These are phyloP conservation scores for Forbesichthys agassizii DNA, from an alignment of 2,113 vertebrate genomes.

Conservation along the genomic window DNA sequence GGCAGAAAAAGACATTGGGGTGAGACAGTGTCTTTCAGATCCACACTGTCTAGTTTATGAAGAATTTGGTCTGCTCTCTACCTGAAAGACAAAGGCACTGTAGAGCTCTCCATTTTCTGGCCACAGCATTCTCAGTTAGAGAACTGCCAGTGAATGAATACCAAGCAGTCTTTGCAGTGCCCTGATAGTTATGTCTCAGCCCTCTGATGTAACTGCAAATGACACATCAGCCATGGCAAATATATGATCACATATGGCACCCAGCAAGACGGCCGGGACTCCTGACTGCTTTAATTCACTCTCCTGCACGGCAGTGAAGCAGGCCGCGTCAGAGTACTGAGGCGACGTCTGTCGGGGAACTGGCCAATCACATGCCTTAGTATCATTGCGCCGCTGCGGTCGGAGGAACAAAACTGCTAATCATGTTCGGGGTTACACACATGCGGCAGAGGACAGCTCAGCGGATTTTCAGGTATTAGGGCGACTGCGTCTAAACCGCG, in stretches of 20 bases:
- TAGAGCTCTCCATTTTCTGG: constrained; percentile 68
- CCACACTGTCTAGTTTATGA: constrained; percentile 65
- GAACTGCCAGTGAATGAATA: constrained; percentile 22
- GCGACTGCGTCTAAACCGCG: constrained; percentile 46
- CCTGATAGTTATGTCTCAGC: constrained; percentile 62
- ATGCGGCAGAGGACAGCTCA: constrained; percentile 60
- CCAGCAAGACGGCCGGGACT: constrained; percentile 63
- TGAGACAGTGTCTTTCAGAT: constrained; percentile 65
- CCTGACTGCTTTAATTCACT: constrained; percentile 71
- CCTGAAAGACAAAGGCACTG: constrained; percentile 66
- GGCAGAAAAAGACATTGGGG: constrained; percentile 57
- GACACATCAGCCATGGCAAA: constrained; percentile 71
- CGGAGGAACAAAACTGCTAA: constrained; percentile 66
- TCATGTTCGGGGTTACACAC: constrained; percentile 55
- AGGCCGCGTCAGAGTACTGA: constrained; percentile 66
- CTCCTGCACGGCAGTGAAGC: constrained; percentile 65
- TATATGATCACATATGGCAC: constrained; percentile 78
- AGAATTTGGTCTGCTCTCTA: constrained; percentile 57
- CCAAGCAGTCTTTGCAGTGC: constrained; percentile 52
- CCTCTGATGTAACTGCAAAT: constrained; percentile 73
- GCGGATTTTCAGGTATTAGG: constrained; percentile 39
- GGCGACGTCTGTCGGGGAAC: constrained; percentile 41
- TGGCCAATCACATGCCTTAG: constrained; percentile 56
- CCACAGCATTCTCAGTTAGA: constrained; percentile 48
- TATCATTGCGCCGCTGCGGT: constrained; percentile 59